These are phyloP conservation scores for Clepsis dumicolana DNA, from an alignment of 2,888 invertebrate species.

Conservation along the genomic window DNA sequence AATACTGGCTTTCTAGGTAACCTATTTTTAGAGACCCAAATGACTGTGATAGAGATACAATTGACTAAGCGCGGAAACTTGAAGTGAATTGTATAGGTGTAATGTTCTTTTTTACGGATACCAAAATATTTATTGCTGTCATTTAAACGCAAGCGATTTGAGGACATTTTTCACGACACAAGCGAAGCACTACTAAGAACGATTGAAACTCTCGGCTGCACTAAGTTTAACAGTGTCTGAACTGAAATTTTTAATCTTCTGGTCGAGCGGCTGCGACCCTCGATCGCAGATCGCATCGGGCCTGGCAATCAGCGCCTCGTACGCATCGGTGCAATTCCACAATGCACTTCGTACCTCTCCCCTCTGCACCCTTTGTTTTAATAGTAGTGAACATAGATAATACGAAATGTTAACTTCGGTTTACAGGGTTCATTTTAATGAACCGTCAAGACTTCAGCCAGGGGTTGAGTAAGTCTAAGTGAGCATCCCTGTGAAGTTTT, in stretches of 20 bases:
- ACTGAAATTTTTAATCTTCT: conserved; percentile 37
- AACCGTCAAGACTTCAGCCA: too few species aligned
- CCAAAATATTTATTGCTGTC: too few species aligned
- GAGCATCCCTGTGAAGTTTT: too few species aligned
- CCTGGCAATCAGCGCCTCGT: conserved; percentile 61
- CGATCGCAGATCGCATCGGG: conserved; percentile 39
- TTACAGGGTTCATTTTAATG: neutral
- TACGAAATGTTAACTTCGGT: neutral
- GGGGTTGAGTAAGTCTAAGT: too few species aligned
- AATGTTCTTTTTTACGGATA: too few species aligned
- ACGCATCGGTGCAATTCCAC: conserved; percentile 63
- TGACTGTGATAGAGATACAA: too few species aligned
- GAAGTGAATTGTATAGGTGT: too few species aligned
- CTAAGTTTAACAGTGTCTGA: conserved; percentile 3
- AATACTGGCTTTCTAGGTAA: too few species aligned
- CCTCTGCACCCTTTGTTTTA: conserved; percentile 28
- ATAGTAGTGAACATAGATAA: neutral
- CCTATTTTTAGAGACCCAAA: too few species aligned
- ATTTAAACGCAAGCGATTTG: too few species aligned
- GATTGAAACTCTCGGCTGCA: neutral
- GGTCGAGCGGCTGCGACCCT: conserved; percentile 16
- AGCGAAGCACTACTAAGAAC: neutral
- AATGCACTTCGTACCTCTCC: conserved; percentile 48
- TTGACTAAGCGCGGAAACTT: too few species aligned
- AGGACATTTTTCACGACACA: too few species aligned